Base-by-base conservation (phyloP, 1,140 invertebrate genomes). In the Sarcophaga bullata region DNA sequence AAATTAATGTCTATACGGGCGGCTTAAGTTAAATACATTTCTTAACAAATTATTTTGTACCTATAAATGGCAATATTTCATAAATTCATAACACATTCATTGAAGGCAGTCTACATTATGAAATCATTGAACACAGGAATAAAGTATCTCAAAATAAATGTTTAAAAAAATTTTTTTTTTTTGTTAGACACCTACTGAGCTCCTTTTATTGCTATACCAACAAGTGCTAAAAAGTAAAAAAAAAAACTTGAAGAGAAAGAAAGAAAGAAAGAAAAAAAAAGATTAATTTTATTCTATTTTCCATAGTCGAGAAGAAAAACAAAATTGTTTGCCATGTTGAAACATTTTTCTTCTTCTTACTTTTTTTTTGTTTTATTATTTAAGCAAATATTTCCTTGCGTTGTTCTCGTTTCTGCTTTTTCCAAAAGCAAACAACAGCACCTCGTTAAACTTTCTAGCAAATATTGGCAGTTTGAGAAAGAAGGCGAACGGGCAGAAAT, bases 1-100 rank as follows among this genome's bases (percentile, higher is more conserved):
- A 78, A 78, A 78, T 78, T 78, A 78, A 78, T 78, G 48, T 52
- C 17, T 47, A 47, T 48, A 76, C 15, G 73, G 25, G 49, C 48
- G 3, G 75, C 62, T 68, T 25, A 68, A 17, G 62, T 68, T 68
- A 68, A 68, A 68, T 68, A 25, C 10, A 58, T 15, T 62, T 62
- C n/a, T 62, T 15, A 62, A 68, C 62, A 25, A 68, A 68, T 19
- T 62, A 62, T 37, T 37, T 37, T 37, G 25, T 62, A 62, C 62
- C n/a, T 19, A 19, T 68, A 68, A 68, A 68, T 19, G 19, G n/a
- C 62, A 15, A 68, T 68, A 68, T 68, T 68, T 68, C 62, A 68
- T 68, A 68, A 68, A 58, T 37, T 37, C 25, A 37, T 37, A 37
- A 37, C 25, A 37, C 25, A 37, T 37, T 37, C 25, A 37, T 37